These are phyloP conservation scores for Virgularia gustaviana DNA, from an alignment of 92 coral and sea anemone genomes.

Conservation along the genomic window DNA sequence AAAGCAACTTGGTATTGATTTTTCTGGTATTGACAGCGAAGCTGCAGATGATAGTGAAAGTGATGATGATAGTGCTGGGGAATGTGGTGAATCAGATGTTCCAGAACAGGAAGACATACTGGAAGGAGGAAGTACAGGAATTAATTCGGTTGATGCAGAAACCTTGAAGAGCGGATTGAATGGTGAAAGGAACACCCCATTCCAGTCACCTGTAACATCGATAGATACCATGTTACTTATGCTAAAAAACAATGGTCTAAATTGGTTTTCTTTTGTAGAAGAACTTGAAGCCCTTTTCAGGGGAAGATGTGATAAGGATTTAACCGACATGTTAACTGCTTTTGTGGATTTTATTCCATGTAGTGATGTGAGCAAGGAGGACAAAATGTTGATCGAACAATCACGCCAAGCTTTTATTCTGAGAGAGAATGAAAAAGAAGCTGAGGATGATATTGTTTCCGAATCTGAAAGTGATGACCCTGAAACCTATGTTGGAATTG, in stretches of 20 bases:
- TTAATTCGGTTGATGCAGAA: too few species aligned
- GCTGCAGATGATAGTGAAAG: neutral
- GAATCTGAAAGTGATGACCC: conserved; percentile 47
- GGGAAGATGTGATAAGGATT: neutral
- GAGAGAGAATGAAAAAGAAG: conserved; percentile 23
- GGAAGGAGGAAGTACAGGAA: too few species aligned
- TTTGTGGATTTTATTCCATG: conserved; percentile 6
- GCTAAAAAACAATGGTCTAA: conserved; percentile 23
- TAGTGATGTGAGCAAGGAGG: conserved; percentile 25
- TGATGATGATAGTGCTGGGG: neutral
- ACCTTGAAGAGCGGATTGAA: too few species aligned
- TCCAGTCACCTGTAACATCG: too few species aligned
- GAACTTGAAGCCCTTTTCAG: neutral
- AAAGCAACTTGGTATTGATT: neutral
- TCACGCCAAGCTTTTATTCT: conserved; percentile 16
- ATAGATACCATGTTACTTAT: conserved; percentile 16
- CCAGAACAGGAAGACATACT: too few species aligned
- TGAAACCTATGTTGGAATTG: too few species aligned
- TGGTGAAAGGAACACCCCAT: too few species aligned
- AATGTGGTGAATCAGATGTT: too few species aligned
- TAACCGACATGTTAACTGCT: conserved; percentile 29
- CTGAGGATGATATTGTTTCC: conserved; percentile 21
- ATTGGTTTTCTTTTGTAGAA: conserved; percentile 22
- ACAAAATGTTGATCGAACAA: conserved; percentile 27
- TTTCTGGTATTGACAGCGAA: neutral